Conservation (phyloP, 2,888 invertebrate genomes). For the Sepioteuthis lessoniana region DNA sequence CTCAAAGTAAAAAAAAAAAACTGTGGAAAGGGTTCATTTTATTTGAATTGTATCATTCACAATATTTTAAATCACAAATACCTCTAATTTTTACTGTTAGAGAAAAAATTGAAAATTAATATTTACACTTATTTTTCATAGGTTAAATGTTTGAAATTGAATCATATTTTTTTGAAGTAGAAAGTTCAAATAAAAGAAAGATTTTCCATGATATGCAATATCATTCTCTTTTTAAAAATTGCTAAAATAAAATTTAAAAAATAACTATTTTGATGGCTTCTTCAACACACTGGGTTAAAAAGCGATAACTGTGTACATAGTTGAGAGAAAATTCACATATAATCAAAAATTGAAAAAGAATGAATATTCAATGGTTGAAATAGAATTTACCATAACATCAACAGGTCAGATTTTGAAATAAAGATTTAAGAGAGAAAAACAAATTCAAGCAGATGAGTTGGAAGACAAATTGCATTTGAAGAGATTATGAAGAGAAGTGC, state of each 20-base stretch:
- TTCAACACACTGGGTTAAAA: slow-evolving; percentile 33
- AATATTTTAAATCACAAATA: no score
- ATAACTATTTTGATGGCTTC: neutral
- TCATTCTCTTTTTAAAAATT: neutral
- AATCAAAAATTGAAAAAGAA: neutral
- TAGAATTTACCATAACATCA: neutral
- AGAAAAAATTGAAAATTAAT: no score
- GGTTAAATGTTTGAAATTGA: neutral
- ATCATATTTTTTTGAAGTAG: neutral
- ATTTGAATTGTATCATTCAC: no score
- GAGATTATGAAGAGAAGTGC: neutral
- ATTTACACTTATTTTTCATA: neutral
- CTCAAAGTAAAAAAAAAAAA: no score
- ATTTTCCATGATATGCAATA: neutral
- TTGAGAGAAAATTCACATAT: slow-evolving; percentile 21
- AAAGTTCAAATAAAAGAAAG: neutral
- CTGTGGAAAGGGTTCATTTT: no score
- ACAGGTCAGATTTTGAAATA: neutral
- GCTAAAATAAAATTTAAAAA: no score
- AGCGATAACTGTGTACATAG: slow-evolving; percentile 21
- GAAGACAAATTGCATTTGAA: slow-evolving; percentile 17
- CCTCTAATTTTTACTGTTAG: no score
- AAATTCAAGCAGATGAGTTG: neutral
- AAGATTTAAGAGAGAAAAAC: neutral
- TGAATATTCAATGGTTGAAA: slow-evolving; percentile 33